Evolutionary conservation across 2,113 vertebrate genomes (phyloP), one percentile per base, ranked within the genome.

Genomic region (Corapipo altera): DNA sequence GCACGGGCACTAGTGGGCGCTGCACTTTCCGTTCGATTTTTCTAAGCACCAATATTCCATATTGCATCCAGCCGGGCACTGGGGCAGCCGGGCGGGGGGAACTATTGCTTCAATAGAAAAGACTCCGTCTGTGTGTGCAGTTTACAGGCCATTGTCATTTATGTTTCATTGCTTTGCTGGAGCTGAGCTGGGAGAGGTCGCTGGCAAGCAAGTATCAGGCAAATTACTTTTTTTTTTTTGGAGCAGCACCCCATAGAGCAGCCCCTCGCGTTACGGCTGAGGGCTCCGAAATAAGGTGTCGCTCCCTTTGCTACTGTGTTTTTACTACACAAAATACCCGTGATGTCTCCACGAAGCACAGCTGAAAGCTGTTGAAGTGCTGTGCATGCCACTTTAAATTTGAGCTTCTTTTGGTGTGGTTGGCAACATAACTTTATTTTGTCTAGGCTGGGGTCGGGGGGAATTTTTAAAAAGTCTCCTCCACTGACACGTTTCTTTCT

Each of bases 121-220:
- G 37, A 1, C 49, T 28, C 33, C 1, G 15, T 6, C 61, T 24
- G 23, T 3, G 19, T 7, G 37, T n/a, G 52, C 35, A 20, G 39
- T 13, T 33, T 16, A 16, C 84, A 11, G 19, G 30, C 27, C 27
- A 35, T 8, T 66, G 83, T 48, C 94, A 92, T 75, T 95, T 77
- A 77, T 78, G 94, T 57, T 91, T 91, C 93, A 93, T 91, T 79
- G 85, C 91, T 55, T 92, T 92, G 77, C 54, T 81, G 95, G 92
- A 95, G 91, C 95, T 94, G 92, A 92, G 91, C 88, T 96, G 93
- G 87, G 91, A 94, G 84, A 97, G 96, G 90, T 97, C 97, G 94
- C 79, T 91, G 91, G 86, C 94, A 97, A 96, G 93, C 61, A 97
- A 95, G 89, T 85, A 97, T 37, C 91, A 69, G 55, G 32, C 91